Conservation (phyloP, 2,113 vertebrate genomes). For the Fukomys damarensis region DNA sequence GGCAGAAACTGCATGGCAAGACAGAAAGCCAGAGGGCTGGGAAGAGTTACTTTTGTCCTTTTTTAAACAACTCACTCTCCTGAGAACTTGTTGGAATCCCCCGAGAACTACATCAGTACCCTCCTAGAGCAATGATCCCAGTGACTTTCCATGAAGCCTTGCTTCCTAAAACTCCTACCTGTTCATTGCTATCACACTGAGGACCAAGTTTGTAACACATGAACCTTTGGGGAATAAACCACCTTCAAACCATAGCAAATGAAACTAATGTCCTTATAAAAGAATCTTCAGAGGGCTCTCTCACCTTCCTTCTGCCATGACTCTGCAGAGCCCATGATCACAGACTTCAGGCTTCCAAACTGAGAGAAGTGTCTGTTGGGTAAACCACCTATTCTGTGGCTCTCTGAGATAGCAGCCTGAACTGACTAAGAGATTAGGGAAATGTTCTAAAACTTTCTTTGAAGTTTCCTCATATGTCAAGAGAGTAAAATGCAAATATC, state of each 20-base stretch:
- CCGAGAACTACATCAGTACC: neutral
- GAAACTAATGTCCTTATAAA: neutral
- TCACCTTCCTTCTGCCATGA: neutral
- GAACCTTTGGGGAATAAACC: neutral
- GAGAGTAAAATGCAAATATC: constrained; percentile 52
- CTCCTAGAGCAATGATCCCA: neutral
- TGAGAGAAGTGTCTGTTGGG: neutral
- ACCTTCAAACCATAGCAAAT: neutral
- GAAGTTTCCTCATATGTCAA: constrained; percentile 35
- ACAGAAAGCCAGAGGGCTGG: neutral
- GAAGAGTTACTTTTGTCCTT: neutral
- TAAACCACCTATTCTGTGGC: neutral
- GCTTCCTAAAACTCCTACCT: no score
- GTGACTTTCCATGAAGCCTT: neutral
- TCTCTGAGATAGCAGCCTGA: neutral
- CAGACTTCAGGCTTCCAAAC: neutral
- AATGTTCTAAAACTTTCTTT: constrained; percentile 5
- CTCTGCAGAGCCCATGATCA: neutral
- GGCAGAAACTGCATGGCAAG: neutral
- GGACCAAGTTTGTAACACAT: no score
- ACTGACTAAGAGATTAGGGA: neutral
- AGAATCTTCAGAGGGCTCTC: neutral
- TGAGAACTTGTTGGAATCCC: neutral
- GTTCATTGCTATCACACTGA: neutral
- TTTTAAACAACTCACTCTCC: neutral